These are phyloP conservation scores for Paralvinella palmiformis DNA, from an alignment of 1,140 invertebrate genomes.

Conservation along the genomic window DNA sequence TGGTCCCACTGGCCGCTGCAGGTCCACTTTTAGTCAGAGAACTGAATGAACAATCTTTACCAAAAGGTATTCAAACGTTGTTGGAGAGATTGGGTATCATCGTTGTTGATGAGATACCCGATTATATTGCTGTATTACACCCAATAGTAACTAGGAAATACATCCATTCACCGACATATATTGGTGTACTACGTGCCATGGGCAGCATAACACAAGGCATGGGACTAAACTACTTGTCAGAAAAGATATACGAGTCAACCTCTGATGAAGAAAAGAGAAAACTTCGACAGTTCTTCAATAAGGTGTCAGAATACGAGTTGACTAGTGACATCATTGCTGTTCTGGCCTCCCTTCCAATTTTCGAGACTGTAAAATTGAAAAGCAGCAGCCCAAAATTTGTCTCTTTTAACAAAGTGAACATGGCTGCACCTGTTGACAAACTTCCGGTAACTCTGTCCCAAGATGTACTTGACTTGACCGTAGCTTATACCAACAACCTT, in stretches of 20 bases:
- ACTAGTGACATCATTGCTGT: constrained; percentile 4
- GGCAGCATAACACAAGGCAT: not conserved
- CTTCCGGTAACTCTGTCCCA: constrained; percentile 10
- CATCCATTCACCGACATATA: constrained; percentile 15
- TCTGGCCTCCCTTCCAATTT: constrained; percentile 13
- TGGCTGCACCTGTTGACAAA: constrained; percentile 18
- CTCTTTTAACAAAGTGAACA: constrained; percentile 6
- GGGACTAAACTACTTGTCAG: not conserved
- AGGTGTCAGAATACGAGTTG: constrained; percentile 16
- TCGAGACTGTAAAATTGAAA: not conserved
- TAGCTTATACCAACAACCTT: not conserved
- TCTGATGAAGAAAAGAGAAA: constrained; percentile 8
- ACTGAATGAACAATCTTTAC: constrained; percentile 3
- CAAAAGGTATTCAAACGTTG: not conserved
- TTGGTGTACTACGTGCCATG: constrained; percentile 10
- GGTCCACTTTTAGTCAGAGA: not conserved
- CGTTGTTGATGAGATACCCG: constrained; percentile 19
- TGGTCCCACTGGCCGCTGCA: not conserved
- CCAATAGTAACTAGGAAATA: constrained; percentile 4
- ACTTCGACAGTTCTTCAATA: constrained; percentile 6
- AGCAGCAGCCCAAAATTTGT: not conserved
- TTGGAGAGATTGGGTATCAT: constrained; percentile 5
- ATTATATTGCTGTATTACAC: constrained; percentile 10
- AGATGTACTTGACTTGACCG: constrained; percentile 1
- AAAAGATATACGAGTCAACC: not conserved